Conservation (phyloP, 1,140 invertebrate genomes). For the Ceratosolen solmsi region DNA sequence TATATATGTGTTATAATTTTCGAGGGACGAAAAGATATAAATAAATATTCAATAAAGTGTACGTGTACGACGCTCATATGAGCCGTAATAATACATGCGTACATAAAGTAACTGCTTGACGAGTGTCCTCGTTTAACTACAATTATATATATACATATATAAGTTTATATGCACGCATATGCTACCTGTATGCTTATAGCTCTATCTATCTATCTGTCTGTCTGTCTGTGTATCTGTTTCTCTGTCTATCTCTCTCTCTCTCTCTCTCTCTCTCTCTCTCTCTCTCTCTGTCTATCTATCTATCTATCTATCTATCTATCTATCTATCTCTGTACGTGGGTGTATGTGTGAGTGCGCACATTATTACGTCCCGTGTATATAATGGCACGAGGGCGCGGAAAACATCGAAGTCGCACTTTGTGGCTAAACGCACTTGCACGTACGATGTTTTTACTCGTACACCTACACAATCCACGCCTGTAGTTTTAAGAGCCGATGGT, state of each 20-base stretch:
- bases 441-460: not conserved
- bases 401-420: slow-evolving; percentile 1
- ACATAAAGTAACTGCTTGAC: not conserved
- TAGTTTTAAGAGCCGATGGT: not conserved
- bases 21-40: slow-evolving; percentile 31
- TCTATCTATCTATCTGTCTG: no score
- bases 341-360: not conserved
- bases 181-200: no score
- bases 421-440: slow-evolving; percentile 20
- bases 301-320: no score
- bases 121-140: slow-evolving; percentile 4
- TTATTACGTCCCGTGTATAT: not conserved
- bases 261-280: no score
- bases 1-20: slow-evolving; percentile 34
- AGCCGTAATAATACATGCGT: not conserved
- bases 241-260: no score
- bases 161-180: not conserved
- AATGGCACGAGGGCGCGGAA: not conserved
- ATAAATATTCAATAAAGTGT: slow-evolving; percentile 48
- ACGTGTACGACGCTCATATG: not conserved
- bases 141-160: not conserved
- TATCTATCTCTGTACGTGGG: no score
- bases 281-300: no score
- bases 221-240: no score
- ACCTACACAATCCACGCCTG: not conserved